These are phyloP conservation scores for Nasonia vitripennis DNA, from an alignment of 1,140 invertebrate genomes.

Conservation along the genomic window DNA sequence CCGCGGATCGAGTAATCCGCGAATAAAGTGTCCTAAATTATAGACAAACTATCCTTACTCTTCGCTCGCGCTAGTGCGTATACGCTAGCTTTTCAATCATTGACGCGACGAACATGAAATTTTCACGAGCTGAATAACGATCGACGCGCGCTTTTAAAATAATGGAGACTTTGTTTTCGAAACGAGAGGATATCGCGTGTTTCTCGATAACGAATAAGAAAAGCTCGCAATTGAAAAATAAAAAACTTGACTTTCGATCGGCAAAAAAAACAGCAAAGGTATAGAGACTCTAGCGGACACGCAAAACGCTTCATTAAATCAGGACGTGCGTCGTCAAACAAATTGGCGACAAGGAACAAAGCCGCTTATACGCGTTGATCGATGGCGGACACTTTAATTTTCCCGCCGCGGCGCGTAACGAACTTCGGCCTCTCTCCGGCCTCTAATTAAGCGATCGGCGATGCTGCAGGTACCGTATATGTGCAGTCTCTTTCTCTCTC, in stretches of 20 bases:
- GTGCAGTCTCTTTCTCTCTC: background rate
- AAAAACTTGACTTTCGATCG: too few species aligned
- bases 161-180: background rate
- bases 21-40: slow-evolving; percentile 18
- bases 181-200: too few species aligned
- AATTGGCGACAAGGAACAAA: slow-evolving; percentile 46
- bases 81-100: slow-evolving; percentile 11
- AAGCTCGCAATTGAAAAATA: too few species aligned
- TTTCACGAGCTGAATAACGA: background rate
- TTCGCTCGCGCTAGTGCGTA: background rate
- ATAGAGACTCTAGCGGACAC: background rate
- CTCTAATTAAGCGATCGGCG: slow-evolving; percentile 42
- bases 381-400: slow-evolving; percentile 50
- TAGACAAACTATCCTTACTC: slow-evolving; percentile 7
- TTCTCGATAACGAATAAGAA: too few species aligned
- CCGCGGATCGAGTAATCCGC: background rate
- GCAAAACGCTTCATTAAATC: slow-evolving; percentile 21
- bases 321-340: slow-evolving; percentile 18
- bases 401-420: slow-evolving; percentile 18
- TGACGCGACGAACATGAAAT: background rate
- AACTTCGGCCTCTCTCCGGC: background rate
- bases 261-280: too few species aligned
- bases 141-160: background rate
- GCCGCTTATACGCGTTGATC: slow-evolving; percentile 45
- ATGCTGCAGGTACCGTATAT: background rate